Base-by-base conservation (phyloP, 2,888 invertebrate genomes). In the Synanthedon formicaeformis region DNA sequence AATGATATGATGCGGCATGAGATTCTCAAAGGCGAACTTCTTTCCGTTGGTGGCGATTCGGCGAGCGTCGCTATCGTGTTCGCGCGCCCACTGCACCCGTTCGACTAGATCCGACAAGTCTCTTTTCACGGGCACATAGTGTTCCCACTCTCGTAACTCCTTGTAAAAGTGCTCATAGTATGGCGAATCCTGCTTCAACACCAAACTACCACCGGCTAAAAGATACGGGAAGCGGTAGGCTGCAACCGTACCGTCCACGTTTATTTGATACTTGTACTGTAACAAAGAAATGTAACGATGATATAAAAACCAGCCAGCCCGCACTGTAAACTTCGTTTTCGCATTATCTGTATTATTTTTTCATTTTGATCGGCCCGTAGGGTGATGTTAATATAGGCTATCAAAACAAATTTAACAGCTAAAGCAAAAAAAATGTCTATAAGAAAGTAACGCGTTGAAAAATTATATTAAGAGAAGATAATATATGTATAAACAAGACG, bases 141-240 rank as follows among this genome's bases (percentile, higher is more conserved):
- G 98, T 63, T 90, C 85, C 81, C 91, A 91, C 1, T 96, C 92
- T 54, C 88, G 71, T 11, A 98, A 78, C 60, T 93, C 89, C 45
- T 89, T 80, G 72, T 99, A 99, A 80, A 97, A 99, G 85, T 96
- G 94, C 88, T 99, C 98, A 75, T 96, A 96, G 79, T 95, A 98
- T n/a, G 91, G 90, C 0, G 98, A 98, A 27, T 94, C 92, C 80
- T 97, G 97, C 82, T 99, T 99, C 12, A 99, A 88, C 12, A 98
- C 92, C 56, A 96, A 80, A 0, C 96, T 92, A 66, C 95, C 94
- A 1, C 98, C 97, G 50, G 92, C 94, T 57, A 99, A 79, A 16
- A 99, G 88, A 75, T 97, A 98, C 0, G 98, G 98, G 60, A 97
- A 90, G 57, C 98, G 90, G 78, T 98, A 99, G 0, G 98, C 96